Percentiles rank a stretch among this genome's conserved stretches.
phyloP scores from a whole-genome alignment of 2,888 invertebrate genomes.

The Augochlorella aurata region DNA sequence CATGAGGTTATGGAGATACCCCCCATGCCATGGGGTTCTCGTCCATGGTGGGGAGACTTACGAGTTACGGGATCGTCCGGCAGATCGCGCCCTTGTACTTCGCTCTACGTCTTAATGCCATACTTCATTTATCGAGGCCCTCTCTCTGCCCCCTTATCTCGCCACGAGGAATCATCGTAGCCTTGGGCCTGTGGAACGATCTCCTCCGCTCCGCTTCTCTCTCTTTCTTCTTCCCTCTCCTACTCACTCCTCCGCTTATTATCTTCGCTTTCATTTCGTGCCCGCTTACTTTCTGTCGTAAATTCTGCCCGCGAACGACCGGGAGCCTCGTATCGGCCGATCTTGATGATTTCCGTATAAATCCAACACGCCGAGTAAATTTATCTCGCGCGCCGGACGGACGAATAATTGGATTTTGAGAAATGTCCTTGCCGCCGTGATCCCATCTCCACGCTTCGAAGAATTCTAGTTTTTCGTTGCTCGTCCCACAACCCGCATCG shows the following conservation, averaged over 20 bases:
- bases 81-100: constrained; percentile 76
- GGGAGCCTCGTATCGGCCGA: constrained; percentile 40
- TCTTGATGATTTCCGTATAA: constrained; percentile 52
- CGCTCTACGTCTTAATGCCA: constrained; percentile 46
- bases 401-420: constrained; percentile 37
- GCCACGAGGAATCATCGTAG: constrained; percentile 47
- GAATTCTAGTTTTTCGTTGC: constrained; percentile 9
- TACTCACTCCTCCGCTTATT: constrained; percentile 31
- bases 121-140: constrained; percentile 48
- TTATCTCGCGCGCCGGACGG: constrained; percentile 28
- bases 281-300: constrained; percentile 43
- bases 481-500: constrained; percentile 1
- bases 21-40: not conserved
- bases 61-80: constrained; percentile 77
- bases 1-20: constrained; percentile 13
- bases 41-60: constrained; percentile 74
- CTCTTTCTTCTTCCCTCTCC: not conserved
- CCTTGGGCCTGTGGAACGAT: constrained; percentile 40
- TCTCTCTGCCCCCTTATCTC: constrained; percentile 41
- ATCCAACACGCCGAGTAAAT: constrained; percentile 33
- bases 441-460: constrained; percentile 16
- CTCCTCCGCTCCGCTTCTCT: constrained; percentile 3
- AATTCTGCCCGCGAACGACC: constrained; percentile 38
- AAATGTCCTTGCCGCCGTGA: not conserved
- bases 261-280: constrained; percentile 51